Evolutionary conservation across 2,888 invertebrate species (phyloP).

Genomic region (Bembecia ichneumoniformis): DNA sequence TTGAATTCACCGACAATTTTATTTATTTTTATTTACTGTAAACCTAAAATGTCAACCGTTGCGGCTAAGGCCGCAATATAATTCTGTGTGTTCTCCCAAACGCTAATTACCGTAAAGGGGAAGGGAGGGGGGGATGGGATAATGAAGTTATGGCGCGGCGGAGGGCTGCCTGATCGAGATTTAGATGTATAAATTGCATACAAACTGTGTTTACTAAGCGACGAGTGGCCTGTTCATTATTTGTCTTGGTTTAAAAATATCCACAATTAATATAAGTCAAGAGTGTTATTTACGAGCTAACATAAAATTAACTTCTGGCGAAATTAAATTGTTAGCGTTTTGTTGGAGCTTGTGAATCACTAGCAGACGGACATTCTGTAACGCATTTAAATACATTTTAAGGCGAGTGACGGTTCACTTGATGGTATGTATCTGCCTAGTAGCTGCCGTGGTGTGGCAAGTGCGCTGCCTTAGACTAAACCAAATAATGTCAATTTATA

Average conservation of each 20-base stretch:
- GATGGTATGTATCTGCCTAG: not conserved
- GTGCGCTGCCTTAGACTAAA: not conserved
- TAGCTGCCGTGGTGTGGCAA: not conserved
- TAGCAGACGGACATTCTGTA: too few relatives aligned
- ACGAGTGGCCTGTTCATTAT: too few relatives aligned
- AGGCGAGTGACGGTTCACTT: not conserved
- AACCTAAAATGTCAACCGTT: not conserved
- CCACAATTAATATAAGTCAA: constrained; percentile 12
- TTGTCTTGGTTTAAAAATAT: constrained; percentile 6
- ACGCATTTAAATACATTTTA: too few relatives aligned
- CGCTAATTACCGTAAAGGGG: not conserved
- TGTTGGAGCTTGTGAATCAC: too few relatives aligned
- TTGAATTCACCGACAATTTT: too few relatives aligned
- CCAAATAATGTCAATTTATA: too few relatives aligned
- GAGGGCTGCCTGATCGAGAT: not conserved
- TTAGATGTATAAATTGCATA: not conserved
- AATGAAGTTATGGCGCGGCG: not conserved
- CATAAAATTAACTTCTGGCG: constrained; percentile 3
- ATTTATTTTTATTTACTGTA: too few relatives aligned
- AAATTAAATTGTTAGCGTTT: constrained; percentile 7
- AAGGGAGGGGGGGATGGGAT: not conserved
- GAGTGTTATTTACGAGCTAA: not conserved
- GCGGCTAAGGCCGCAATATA: not conserved
- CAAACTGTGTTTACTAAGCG: too few relatives aligned
- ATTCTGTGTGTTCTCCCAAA: not conserved